phyloP scores from a whole-genome alignment of 2,113 vertebrate species.

The Vombatus ursinus region DNA sequence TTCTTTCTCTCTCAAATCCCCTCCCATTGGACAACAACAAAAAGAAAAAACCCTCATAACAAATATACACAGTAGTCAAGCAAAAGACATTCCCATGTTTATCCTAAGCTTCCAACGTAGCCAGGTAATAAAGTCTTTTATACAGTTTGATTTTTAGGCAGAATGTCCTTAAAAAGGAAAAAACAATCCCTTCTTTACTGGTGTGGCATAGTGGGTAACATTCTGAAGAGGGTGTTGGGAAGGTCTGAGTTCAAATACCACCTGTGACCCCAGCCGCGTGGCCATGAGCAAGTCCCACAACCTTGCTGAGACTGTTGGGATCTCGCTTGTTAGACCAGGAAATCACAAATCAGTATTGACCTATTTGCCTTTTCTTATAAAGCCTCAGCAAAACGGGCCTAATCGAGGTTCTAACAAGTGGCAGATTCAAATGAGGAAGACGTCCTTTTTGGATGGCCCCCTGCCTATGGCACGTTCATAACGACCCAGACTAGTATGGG shows the following conservation, averaged over 20 bases:
- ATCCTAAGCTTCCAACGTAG: neutral
- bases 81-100: neutral
- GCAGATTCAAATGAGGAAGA: neutral
- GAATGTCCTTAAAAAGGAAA: neutral
- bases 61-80: neutral
- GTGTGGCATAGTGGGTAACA: neutral
- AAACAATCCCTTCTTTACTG: neutral
- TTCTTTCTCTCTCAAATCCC: neutral
- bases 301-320: neutral
- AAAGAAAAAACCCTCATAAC: neutral
- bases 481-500: neutral
- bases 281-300: no score
- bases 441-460: neutral
- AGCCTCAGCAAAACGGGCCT: neutral
- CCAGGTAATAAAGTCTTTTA: neutral
- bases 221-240: neutral
- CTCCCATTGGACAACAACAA: neutral
- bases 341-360: neutral
- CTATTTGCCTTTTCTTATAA: conserved; percentile 17
- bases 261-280: neutral
- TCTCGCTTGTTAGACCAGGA: neutral
- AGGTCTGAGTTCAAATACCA: neutral
- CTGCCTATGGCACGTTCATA: neutral
- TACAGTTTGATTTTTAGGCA: neutral
- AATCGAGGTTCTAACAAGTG: neutral